These are phyloP conservation scores for Horisme vitalbata DNA, from an alignment of 2,888 invertebrate genomes.

Conservation along the genomic window DNA sequence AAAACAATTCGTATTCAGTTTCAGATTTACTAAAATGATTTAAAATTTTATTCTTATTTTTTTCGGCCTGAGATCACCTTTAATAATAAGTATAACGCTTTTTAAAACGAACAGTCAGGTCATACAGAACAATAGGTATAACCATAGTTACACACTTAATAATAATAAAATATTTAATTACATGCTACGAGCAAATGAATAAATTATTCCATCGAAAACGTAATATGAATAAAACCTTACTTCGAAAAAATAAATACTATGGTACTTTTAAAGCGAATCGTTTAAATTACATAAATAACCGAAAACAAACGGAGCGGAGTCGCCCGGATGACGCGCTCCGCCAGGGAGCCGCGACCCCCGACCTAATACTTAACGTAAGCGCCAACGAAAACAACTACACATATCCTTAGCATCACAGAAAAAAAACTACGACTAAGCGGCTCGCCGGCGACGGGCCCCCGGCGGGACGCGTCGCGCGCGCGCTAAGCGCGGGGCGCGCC, in stretches of 20 bases:
- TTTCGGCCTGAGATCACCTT: slow-evolving; percentile 35
- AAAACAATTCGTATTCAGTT: no score
- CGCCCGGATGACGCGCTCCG: slow-evolving; percentile 18
- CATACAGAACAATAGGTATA: slow-evolving; percentile 25
- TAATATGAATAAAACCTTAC: slow-evolving; percentile 59
- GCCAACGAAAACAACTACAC: slow-evolving; percentile 55
- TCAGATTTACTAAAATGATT: slow-evolving; percentile 18
- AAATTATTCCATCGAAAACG: slow-evolving; percentile 51
- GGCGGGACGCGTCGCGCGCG: slow-evolving; percentile 29
- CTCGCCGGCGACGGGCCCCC: slow-evolving; percentile 30
- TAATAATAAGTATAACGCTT: slow-evolving; percentile 32
- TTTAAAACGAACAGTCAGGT: slow-evolving; percentile 35
- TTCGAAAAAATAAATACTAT: slow-evolving; percentile 73
- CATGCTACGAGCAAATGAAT: slow-evolving; percentile 51
- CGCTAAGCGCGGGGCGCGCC: slow-evolving; percentile 27
- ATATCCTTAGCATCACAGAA: slow-evolving; percentile 74
- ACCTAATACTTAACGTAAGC: slow-evolving; percentile 54
- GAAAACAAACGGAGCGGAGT: slow-evolving; percentile 33
- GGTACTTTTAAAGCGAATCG: slow-evolving; percentile 72
- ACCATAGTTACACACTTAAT: slow-evolving; percentile 29
- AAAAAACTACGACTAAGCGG: slow-evolving; percentile 64
- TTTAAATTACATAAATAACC: slow-evolving; percentile 58
- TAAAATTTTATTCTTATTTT: slow-evolving; percentile 29
- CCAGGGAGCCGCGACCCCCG: slow-evolving; percentile 23
- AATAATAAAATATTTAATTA: slow-evolving; percentile 44